These are phyloP conservation scores for Chelmon rostratus DNA, from an alignment of 2,797 vertebrate species.

Conservation along the genomic window DNA sequence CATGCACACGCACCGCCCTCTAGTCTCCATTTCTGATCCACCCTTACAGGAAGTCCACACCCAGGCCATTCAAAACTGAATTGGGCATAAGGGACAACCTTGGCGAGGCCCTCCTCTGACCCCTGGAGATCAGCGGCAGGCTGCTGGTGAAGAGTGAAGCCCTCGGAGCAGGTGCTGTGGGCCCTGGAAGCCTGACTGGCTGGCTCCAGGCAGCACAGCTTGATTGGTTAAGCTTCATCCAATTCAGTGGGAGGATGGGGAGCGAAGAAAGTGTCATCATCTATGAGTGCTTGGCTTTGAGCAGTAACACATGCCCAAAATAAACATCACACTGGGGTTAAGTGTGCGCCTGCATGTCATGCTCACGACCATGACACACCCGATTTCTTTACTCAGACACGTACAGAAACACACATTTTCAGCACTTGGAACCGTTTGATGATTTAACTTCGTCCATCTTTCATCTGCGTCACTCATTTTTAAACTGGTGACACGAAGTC, in stretches of 20 bases:
- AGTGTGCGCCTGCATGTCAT: constrained; percentile 39
- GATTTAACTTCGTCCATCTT: constrained; percentile 3
- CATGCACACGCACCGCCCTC: constrained; percentile 22
- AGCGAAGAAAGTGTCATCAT: constrained; percentile 65
- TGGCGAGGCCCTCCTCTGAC: constrained; percentile 65
- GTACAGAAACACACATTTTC: constrained; percentile 23
- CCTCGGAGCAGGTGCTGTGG: constrained; percentile 76
- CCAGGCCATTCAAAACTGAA: constrained; percentile 63
- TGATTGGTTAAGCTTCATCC: constrained; percentile 70
- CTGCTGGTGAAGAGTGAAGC: constrained; percentile 79
- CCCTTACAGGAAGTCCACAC: constrained; percentile 74
- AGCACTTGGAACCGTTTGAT: constrained; percentile 4
- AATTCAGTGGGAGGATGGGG: constrained; percentile 58
- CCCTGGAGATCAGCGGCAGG: constrained; percentile 75
- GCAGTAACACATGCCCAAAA: constrained; percentile 57
- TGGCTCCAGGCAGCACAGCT: constrained; percentile 66
- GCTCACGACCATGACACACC: constrained; percentile 11
- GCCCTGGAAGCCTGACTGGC: constrained; percentile 60
- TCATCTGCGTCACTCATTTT: neutral
- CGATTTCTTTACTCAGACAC: constrained; percentile 21
- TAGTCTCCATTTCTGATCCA: constrained; percentile 49
- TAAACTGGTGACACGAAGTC: neutral
- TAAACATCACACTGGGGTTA: constrained; percentile 58
- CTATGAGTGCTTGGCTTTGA: constrained; percentile 56
- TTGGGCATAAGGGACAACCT: constrained; percentile 67